A percentile compares a stretch with the other conserved stretches of the same genome.
Conservation (phyloP, 2,888 invertebrate genomes). For the Brachylomia viminalis region DNA sequence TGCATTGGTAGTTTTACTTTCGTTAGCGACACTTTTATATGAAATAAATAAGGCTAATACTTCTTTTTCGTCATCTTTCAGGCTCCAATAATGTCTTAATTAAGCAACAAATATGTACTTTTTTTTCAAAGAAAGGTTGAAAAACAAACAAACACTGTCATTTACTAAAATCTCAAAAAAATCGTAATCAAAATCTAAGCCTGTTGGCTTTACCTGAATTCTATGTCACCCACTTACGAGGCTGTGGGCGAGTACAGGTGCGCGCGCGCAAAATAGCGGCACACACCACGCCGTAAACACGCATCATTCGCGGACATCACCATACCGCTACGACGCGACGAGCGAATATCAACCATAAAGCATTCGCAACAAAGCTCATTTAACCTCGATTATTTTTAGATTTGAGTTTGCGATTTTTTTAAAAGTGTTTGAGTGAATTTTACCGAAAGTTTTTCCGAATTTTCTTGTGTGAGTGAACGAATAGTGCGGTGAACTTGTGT, state of each 20-base stretch:
- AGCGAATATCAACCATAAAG: conserved; percentile 71
- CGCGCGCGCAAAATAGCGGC: conserved; percentile 84
- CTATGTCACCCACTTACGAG: conserved; percentile 80
- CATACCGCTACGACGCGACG: conserved; percentile 23
- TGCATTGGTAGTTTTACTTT: background rate
- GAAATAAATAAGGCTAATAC: background rate
- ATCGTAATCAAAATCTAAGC: conserved; percentile 65
- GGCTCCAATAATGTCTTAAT: too few relatives aligned
- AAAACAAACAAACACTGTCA: too few relatives aligned
- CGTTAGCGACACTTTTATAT: background rate
- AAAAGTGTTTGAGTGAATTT: conserved; percentile 50
- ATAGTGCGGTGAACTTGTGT: conserved; percentile 68
- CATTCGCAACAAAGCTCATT: conserved; percentile 47
- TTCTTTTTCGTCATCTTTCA: too few relatives aligned
- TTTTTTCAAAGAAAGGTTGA: too few relatives aligned
- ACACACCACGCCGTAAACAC: conserved; percentile 81
- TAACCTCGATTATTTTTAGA: conserved; percentile 31
- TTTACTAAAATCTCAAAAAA: conserved; percentile 42
- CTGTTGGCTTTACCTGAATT: conserved; percentile 70
- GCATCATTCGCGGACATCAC: conserved; percentile 72
- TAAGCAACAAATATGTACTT: too few relatives aligned
- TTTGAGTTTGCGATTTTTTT: conserved; percentile 32
- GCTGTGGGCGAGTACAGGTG: conserved; percentile 74
- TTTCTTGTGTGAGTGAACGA: conserved; percentile 59
- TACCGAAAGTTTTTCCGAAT: conserved; percentile 51